Base-by-base conservation (phyloP, 2,888 invertebrate species). In the Perizoma affinitatum region DNA sequence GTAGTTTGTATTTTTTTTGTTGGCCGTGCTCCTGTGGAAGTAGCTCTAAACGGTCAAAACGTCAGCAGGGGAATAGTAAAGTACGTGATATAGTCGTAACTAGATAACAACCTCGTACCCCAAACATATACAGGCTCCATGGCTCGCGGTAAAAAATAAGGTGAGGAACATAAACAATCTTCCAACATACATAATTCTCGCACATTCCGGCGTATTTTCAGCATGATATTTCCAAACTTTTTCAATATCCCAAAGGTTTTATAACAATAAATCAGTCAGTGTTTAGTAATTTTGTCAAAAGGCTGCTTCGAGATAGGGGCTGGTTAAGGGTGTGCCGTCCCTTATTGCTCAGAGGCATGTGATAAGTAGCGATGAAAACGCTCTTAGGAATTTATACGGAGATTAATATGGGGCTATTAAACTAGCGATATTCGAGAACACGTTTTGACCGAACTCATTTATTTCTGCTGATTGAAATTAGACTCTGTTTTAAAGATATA, bases 341-440 rank as follows among this genome's bases (percentile, higher is more conserved):
- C 50, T 60, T 62, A 58, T 58, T 58, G 61, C 64, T 55, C 35
- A 38, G 33, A 54, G 59, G 54, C 59, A 55, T 66, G 66, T 58
- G 66, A 60, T 61, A 63, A 63, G 63, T 59, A 57, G 57, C 61
- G 54, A 57, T 57, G 58, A 61, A 60, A 54, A 52, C 38, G 61
- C 57, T 54, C 53, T 61, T 54, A 61, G 52, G 57, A 63, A 66
- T 66, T 66, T 57, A 58, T 66, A 61, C 56, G 61, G 47, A 61
- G 63, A 66, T 63, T 63, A 66, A 43, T 51, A 47, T 54, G 11
- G 36, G 52, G 66, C 63, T 47, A 44, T 38, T 40, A 43, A 51
- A 41, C 5, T 6, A 36, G 63, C 63, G 63, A 38, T 43, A 22
- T 22, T 53, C 41, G 7, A 42, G 5, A 41, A 42, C 9, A 9